phyloP scores from a whole-genome alignment of 2,113 vertebrate genomes.

The Corythornis vintsioides region DNA sequence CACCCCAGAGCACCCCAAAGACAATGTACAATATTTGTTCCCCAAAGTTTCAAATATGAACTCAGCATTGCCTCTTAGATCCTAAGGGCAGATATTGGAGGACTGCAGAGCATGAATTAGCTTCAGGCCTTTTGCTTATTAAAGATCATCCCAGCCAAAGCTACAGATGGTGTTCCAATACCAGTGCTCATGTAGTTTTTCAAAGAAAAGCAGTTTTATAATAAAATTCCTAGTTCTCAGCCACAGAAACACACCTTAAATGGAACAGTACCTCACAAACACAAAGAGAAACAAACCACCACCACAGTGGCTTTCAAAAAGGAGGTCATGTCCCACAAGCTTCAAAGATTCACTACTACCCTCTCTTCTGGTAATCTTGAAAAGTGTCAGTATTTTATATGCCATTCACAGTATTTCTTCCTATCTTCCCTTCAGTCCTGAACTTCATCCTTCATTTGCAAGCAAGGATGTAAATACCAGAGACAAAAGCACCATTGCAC shows the following conservation, averaged over 20 bases:
- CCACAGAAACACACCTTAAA: not conserved
- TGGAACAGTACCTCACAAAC: not conserved
- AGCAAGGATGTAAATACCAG: not conserved
- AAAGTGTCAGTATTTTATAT: not conserved
- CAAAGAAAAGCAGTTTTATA: not conserved
- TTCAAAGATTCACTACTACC: not conserved
- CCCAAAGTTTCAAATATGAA: not conserved
- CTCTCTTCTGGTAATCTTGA: not conserved
- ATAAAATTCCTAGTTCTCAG: not conserved
- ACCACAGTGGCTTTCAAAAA: not conserved
- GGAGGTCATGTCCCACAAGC: not conserved
- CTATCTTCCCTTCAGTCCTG: not conserved
- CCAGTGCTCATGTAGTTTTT: not conserved
- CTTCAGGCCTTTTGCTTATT: not conserved
- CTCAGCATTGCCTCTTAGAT: not conserved
- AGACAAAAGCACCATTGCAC: not conserved
- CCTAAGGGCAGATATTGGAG: not conserved
- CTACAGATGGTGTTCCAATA: not conserved
- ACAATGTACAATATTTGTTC: not conserved
- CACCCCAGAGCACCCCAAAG: not conserved
- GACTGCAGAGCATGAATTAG: not conserved
- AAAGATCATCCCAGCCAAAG: not conserved
- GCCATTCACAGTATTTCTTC: not conserved
- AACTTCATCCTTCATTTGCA: not conserved
- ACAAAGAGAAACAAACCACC: not conserved